These are phyloP conservation scores for Leucophenga varia DNA, from an alignment of 1,140 invertebrate genomes.

Conservation along the genomic window DNA sequence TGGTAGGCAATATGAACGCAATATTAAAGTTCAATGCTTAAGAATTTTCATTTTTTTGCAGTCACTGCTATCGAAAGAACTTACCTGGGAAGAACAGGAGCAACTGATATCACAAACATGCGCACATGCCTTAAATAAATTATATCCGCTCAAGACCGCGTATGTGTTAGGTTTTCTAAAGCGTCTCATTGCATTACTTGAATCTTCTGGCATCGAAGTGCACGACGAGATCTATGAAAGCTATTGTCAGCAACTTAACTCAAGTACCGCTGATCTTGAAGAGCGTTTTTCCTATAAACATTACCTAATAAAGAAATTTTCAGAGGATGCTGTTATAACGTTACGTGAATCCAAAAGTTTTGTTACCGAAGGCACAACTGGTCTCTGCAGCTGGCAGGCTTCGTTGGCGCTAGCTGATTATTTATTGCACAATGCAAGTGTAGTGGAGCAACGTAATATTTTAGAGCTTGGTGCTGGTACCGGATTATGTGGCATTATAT, in stretches of 20 bases:
- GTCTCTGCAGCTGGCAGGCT: conserved; percentile 51
- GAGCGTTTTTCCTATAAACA: conserved; percentile 45
- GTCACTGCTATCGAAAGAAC: too few species aligned
- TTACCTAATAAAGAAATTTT: too few species aligned
- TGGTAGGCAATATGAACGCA: too few species aligned
- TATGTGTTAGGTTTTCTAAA: conserved; percentile 49
- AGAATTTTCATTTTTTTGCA: too few species aligned
- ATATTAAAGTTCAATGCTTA: too few species aligned
- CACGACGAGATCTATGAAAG: conserved; percentile 43
- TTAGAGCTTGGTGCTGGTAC: conserved; percentile 47
- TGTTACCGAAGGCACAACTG: conserved; percentile 47
- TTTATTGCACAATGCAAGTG: conserved; percentile 25
- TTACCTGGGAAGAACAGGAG: conserved; percentile 38
- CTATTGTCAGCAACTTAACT: conserved; percentile 24
- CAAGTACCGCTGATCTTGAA: neutral
- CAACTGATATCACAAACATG: conserved; percentile 34
- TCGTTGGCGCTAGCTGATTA: conserved; percentile 43
- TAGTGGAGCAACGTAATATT: conserved; percentile 28
- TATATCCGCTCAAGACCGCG: conserved; percentile 32
- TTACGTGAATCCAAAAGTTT: conserved; percentile 46
- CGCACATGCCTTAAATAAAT: conserved; percentile 28
- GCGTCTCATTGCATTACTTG: conserved; percentile 34
- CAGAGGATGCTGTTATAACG: too few species aligned
- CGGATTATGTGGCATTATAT: conserved; percentile 40
- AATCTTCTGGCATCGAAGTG: conserved; percentile 32